Evolutionary conservation across 2,113 vertebrate species (phyloP), one percentile per base, ranked within the genome.

Genomic region (Lophius piscatorius): DNA sequence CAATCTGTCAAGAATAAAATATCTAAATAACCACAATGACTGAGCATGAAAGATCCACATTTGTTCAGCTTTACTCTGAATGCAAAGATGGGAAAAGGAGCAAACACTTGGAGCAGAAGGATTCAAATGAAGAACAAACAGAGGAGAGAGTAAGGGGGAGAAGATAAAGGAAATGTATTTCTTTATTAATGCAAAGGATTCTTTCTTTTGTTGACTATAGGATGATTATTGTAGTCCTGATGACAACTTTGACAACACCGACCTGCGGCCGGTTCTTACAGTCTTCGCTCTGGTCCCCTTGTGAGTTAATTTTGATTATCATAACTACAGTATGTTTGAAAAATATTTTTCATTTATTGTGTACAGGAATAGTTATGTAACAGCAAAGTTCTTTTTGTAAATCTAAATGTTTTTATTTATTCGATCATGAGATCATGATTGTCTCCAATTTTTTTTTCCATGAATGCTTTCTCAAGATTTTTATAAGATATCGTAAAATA

Each of bases 1-100:
- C 97, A 42, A 99, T 94, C 97, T 99, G 87, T 35, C 55, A 51
- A 39, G 11, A 63, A 45, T 13, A 24, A 57, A 12, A 71, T 0
- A 69, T 34, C 28, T 1, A 66, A 33, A 42, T 69, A 46, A 65
- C n/a, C 20, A 51, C 18, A 46, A 14, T 22, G 20, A 44, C 9
- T 41, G 9, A 14, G 58, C 16, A 35, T 18, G n/a, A 59, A 36
- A 11, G 17, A 35, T 7, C 16, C 31, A 11, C 2, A 41, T 21
- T n/a, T 12, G 36, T 38, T 50, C 11, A 62, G 16, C 24, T 14
- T 23, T 24, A 38, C n/a, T n/a, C n/a, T 39, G 0, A 70, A 51
- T n/a, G 12, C n/a, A 55, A 60, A 74, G 14, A 42, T 23, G 29
- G 70, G 33, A 18, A 28, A 35, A 40, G 4, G 55, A 60, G 55